These are phyloP conservation scores for Anisognathus igniventris DNA, from an alignment of 2,797 vertebrate genomes.

Conservation along the genomic window DNA sequence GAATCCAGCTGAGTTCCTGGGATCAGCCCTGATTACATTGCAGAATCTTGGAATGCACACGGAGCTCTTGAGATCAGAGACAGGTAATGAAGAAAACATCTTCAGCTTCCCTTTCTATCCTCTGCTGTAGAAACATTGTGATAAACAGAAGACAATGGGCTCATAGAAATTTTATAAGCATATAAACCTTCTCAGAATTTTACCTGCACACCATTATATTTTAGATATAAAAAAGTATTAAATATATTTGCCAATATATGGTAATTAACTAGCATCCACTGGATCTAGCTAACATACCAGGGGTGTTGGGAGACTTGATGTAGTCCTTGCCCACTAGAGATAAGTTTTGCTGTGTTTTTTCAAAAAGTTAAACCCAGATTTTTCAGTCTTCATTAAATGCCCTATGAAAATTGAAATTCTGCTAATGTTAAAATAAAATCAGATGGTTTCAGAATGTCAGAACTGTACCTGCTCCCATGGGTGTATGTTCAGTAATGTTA, in stretches of 20 bases:
- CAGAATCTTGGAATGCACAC: slow-evolving; percentile 76
- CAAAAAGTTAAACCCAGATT: background rate
- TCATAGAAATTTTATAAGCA: background rate
- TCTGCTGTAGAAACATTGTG: background rate
- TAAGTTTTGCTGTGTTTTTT: background rate
- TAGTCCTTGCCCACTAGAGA: background rate
- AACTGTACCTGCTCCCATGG: background rate
- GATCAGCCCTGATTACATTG: slow-evolving; percentile 78
- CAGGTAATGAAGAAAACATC: slow-evolving; percentile 56
- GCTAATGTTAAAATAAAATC: background rate
- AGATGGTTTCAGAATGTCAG: background rate
- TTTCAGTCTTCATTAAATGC: background rate
- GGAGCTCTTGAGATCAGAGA: slow-evolving; percentile 79
- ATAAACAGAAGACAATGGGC: background rate
- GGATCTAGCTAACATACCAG: background rate
- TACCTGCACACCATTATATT: background rate
- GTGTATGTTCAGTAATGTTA: background rate
- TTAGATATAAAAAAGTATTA: background rate
- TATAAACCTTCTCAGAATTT: background rate
- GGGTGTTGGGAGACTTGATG: background rate
- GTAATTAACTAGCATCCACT: background rate
- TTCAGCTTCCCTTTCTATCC: background rate
- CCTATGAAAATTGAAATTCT: background rate
- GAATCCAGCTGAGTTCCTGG: slow-evolving; percentile 79
- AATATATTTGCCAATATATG: background rate